phyloP scores from a whole-genome alignment of 2,888 invertebrate genomes.

The Dicyrtomina minuta region DNA sequence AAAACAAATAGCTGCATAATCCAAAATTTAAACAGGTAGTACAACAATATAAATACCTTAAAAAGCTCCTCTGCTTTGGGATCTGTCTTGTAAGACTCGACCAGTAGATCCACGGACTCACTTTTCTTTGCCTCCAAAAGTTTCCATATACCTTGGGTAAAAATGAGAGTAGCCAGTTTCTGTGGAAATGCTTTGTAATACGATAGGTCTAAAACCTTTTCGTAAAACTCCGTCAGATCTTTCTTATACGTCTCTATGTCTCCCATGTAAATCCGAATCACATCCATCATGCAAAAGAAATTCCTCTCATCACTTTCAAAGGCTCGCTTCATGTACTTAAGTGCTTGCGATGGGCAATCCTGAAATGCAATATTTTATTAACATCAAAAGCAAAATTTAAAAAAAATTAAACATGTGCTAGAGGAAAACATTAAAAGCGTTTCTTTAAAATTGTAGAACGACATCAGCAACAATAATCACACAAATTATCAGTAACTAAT shows the following conservation, averaged over 20 bases:
- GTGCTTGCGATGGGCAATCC: background rate
- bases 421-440: no score
- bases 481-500: no score
- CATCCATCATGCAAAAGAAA: background rate
- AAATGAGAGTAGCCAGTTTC: background rate
- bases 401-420: no score
- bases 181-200: background rate
- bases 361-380: no score
- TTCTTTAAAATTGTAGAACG: no score
- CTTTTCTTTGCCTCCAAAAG: conserved; percentile 7
- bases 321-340: background rate
- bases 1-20: no score
- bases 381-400: no score
- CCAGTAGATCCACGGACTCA: background rate
- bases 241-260: background rate
- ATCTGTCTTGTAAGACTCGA: background rate
- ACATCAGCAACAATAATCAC: no score
- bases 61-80: background rate
- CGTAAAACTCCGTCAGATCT: background rate
- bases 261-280: background rate
- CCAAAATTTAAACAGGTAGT: no score
- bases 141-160: background rate
- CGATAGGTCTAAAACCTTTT: background rate
- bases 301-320: conserved; percentile 15
- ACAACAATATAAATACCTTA: conserved; percentile 10